Conservation (phyloP, 2,888 invertebrate genomes). For the Lycophotia porphyrea region DNA sequence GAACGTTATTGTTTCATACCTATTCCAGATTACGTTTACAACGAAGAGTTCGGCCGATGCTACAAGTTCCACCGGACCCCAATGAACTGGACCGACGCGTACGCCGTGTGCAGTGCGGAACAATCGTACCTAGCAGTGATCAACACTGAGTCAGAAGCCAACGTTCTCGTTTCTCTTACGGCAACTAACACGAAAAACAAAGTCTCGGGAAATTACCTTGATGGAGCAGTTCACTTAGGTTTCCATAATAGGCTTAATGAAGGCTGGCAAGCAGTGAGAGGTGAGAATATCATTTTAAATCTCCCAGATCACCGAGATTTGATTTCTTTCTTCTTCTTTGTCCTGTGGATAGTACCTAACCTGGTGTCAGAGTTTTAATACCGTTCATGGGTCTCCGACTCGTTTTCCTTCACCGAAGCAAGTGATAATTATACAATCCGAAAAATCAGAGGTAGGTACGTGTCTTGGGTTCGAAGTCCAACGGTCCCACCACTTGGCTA, state of each 20-base stretch:
- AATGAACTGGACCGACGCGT: slow-evolving; percentile 79
- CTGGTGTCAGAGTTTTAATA: too few species aligned
- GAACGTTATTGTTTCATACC: neutral
- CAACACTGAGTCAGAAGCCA: slow-evolving; percentile 67
- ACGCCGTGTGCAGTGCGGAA: slow-evolving; percentile 76
- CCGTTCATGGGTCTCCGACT: too few species aligned
- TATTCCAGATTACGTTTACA: slow-evolving; percentile 77
- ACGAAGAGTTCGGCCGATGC: slow-evolving; percentile 72
- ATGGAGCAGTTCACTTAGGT: slow-evolving; percentile 67
- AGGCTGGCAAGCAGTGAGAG: slow-evolving; percentile 76
- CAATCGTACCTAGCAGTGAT: slow-evolving; percentile 79
- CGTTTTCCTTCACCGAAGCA: neutral
- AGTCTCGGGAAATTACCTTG: slow-evolving; percentile 12
- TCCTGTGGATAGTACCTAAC: too few species aligned
- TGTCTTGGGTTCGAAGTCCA: too few species aligned
- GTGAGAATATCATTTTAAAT: slow-evolving; percentile 61
- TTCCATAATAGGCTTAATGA: slow-evolving; percentile 68
- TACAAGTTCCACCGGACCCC: slow-evolving; percentile 81
- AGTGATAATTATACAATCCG: too few species aligned
- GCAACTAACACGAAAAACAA: slow-evolving; percentile 7
- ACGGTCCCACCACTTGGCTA: too few species aligned
- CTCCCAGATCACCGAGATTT: too few species aligned
- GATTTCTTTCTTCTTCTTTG: too few species aligned
- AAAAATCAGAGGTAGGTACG: too few species aligned
- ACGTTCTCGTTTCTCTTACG: slow-evolving; percentile 48